Conservation (phyloP, 2,797 vertebrate genomes). For the Chelonia mydas region DNA sequence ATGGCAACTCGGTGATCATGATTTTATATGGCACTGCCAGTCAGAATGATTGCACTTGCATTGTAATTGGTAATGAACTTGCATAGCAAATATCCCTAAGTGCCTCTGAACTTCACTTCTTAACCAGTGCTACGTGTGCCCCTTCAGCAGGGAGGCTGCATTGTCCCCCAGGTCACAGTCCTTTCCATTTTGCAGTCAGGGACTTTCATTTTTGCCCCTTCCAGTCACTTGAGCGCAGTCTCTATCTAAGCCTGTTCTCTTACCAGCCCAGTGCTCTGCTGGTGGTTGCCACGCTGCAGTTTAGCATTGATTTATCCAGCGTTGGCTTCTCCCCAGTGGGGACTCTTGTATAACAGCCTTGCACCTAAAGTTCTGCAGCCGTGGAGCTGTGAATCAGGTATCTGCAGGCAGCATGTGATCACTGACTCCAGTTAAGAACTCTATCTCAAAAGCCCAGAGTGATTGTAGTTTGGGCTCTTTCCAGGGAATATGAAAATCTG, state of each 20-base stretch:
- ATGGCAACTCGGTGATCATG: constrained; percentile 60
- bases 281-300: neutral
- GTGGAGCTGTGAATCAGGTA: neutral
- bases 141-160: constrained; percentile 17
- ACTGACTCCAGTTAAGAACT: neutral
- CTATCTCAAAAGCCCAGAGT: neutral
- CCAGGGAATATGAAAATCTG: constrained; percentile 95
- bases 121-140: constrained; percentile 2
- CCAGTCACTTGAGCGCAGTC: neutral
- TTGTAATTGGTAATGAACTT: constrained; percentile 55
- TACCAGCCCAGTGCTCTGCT: fast-evolving
- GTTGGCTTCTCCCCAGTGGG: neutral
- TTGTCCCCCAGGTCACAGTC: neutral
- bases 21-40: constrained; percentile 59
- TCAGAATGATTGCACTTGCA: constrained; percentile 53
- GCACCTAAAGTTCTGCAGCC: neutral
- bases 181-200: constrained; percentile 4
- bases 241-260: neutral
- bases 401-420: neutral
- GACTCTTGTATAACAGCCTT: neutral
- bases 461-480: neutral
- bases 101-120: constrained; percentile 46
- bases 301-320: neutral
- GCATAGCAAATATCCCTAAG: constrained; percentile 25
- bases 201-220: neutral